Evolutionary conservation across 2,797 vertebrate genomes (phyloP), one percentile per base, ranked within the genome.

Genomic region (Garrulus glandarius): DNA sequence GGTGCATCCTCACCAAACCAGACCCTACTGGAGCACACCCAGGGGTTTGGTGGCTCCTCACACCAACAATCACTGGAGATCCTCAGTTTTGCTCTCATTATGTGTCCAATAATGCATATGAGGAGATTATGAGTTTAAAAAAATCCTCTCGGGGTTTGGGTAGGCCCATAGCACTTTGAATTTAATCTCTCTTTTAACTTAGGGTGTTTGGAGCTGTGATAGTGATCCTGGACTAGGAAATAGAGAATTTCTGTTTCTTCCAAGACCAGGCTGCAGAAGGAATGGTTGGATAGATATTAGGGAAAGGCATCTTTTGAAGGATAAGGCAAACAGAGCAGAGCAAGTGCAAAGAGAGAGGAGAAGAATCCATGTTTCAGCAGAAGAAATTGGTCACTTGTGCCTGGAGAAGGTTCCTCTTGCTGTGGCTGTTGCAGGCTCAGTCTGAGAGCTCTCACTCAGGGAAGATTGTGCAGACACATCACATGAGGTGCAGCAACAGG

Each of bases 61-160:
- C 6, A 1, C 16, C 23, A 10, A 16, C 30, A 65, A 3, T 24
- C 26, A 23, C 29, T 71, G 81, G 32, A 63, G 12, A 76, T 7
- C 30, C 74, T 59, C 26, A 30, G 9, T 30, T 81, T 71, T 81
- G n/a, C 12, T 57, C 59, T 86, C 76, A 17, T 23, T 22, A 1
- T 13, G 8, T 46, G 34, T 60, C 26, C 37, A 52, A 0, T 4
- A 60, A 53, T 20, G 41, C 12, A 6, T 13, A 16, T 8, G 24
- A 85, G 23, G 23, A 57, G 37, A 43, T 68, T 10, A 50, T 7
- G 15, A 56, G 22, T 47, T 53, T 9, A 3, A 46, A 50, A 17
- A 22, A 5, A 19, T 6, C n/a, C 19, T 64, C 34, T 82, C 15
- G 6, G 6, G 18, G 27, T 67, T 71, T 60, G 32, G 30, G 20